Evolutionary conservation across 2,888 invertebrate species (phyloP), one percentile per base, ranked within the genome.

Genomic region (Agrotis clavis): DNA sequence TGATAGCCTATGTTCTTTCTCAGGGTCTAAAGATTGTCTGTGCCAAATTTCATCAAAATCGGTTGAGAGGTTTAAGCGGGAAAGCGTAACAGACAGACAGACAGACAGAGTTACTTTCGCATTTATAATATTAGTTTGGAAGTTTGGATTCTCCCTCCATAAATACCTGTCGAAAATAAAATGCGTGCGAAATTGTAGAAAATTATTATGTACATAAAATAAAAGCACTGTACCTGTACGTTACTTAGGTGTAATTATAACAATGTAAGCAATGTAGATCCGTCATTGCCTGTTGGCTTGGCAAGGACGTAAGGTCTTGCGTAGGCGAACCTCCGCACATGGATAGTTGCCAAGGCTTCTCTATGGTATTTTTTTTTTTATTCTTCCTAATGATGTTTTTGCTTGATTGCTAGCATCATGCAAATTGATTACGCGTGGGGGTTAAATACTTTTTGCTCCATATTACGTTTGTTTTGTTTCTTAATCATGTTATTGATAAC

Each of bases 291-390:
- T 45, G 14, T 63, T 19, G 1, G 35, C 89, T 63, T 19, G 1
- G 35, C 89, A 89, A 91, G 92, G 91, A 89, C 91, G 77, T 71
- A 81, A 82, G 87, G 87, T 83, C 78, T 67, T 9, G 75, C 77
- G 93, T 94, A 89, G 94, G 94, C 83, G 89, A 68, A 85, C 89
- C 86, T 85, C 83, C 86, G 81, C 86, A 89, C 89, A 90, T 83
- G 92, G 91, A 77, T 75, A 45, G 82, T 88, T 86, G 77, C 81
- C 92, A 92, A 93, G 94, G 93, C 91, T 71, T 57, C 61, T 77
- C 76, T 86, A 79, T 87, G 85, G 47, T 71, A 41, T 84, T 87
- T 89, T 57, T 80, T 67, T 73, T 83, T 65, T 80, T 67, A 77
- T 83, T 65, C 60, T 65, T 69, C 71, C 62, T 77, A 83, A 77